phyloP scores from a whole-genome alignment of 2,888 invertebrate genomes.

The Diaperis boleti region DNA sequence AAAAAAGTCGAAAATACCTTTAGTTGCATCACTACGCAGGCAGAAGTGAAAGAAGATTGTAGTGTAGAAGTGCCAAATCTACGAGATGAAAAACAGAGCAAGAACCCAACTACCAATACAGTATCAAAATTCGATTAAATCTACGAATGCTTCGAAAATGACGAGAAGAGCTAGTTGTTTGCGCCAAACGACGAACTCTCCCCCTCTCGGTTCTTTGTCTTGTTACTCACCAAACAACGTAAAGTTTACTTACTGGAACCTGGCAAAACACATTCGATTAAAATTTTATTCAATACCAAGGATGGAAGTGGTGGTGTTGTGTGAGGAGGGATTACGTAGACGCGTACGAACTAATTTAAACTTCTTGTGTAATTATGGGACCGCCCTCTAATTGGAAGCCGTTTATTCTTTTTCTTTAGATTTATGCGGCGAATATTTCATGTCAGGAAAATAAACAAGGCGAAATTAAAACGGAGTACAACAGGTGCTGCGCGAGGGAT shows the following conservation, averaged over 20 bases:
- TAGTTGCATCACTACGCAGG: constrained; percentile 51
- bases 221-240: constrained; percentile 56
- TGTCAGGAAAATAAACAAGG: constrained; percentile 10
- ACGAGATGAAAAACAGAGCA: constrained; percentile 30
- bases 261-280: constrained; percentile 53
- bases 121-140: constrained; percentile 27
- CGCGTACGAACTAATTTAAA: constrained; percentile 27
- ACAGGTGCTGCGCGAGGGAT: too few relatives aligned
- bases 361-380: constrained; percentile 1
- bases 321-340: constrained; percentile 29
- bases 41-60: constrained; percentile 50
- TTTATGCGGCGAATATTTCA: constrained; percentile 7
- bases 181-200: constrained; percentile 44
- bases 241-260: constrained; percentile 57
- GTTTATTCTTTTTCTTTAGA: constrained; percentile 1
- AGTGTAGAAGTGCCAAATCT: constrained; percentile 43
- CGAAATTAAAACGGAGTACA: too few relatives aligned
- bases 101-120: constrained; percentile 35
- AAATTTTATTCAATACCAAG: constrained; percentile 34
- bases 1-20: constrained; percentile 29
- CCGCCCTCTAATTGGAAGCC: constrained; percentile 16
- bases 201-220: constrained; percentile 36
- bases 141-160: constrained; percentile 50
- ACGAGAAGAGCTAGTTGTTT: constrained; percentile 47
- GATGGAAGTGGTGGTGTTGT: constrained; percentile 9